A percentile compares a stretch with the other conserved stretches of the same genome.
These are phyloP conservation scores for Acanthaster planci DNA, from an alignment of 35 echinoderm and acorn worm genomes.

Conservation along the genomic window DNA sequence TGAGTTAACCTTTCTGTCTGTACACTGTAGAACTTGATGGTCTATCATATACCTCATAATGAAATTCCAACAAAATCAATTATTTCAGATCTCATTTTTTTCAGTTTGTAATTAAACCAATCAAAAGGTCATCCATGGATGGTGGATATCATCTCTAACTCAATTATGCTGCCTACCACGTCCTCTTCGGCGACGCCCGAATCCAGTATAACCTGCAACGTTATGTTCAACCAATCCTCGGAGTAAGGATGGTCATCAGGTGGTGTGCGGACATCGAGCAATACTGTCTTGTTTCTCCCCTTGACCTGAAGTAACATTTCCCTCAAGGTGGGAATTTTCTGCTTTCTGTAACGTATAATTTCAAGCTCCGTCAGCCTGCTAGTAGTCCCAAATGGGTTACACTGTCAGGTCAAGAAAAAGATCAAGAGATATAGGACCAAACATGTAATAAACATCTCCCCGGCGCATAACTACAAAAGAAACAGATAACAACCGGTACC, in stretches of 20 bases:
- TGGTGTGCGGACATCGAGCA: conserved; percentile 60
- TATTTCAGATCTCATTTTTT: too few relatives aligned
- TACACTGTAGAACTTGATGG: too few relatives aligned
- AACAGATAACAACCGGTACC: neutral
- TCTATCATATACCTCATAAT: too few relatives aligned
- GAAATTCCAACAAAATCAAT: too few relatives aligned
- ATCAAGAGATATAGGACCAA: too few relatives aligned
- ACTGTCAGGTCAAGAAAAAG: too few relatives aligned
- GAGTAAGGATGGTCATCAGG: conserved; percentile 49
- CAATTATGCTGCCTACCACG: conserved; percentile 39
- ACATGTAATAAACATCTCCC: neutral
- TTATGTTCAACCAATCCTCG: conserved; percentile 54
- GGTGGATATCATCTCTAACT: too few relatives aligned
- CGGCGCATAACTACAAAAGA: neutral
- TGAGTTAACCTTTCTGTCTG: too few relatives aligned
- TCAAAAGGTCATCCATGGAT: too few relatives aligned
- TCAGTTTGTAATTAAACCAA: too few relatives aligned
- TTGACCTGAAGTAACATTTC: conserved; percentile 37
- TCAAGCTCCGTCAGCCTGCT: conserved; percentile 35
- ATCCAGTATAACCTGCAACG: conserved; percentile 46
- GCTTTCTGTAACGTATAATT: conserved; percentile 39
- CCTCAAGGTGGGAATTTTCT: conserved; percentile 40
- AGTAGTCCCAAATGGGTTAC: conserved; percentile 44
- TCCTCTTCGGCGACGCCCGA: conserved; percentile 42
- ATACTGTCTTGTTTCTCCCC: conserved; percentile 40